Percentiles rank a stretch among this genome's conserved stretches.
phyloP scores from a whole-genome alignment of 2,113 vertebrate genomes.

The Brachyhypopomus occidentalis region DNA sequence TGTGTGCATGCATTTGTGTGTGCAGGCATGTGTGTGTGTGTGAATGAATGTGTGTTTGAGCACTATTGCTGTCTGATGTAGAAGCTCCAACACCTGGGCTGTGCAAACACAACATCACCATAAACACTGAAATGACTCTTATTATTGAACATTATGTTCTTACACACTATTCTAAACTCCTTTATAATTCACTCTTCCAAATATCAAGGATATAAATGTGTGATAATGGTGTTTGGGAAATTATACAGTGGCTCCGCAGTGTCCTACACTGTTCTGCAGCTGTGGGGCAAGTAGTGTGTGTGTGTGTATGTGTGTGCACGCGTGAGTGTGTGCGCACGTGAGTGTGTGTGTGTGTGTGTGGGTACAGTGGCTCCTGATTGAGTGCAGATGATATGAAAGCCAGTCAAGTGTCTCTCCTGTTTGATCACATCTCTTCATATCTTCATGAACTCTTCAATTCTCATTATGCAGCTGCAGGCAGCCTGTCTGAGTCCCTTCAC shows the following conservation, averaged over 20 bases:
- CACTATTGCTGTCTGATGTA: no score
- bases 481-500: not conserved
- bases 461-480: constrained; percentile 18
- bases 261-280: no score
- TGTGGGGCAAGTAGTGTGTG: not conserved
- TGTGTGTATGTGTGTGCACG: constrained; percentile 20
- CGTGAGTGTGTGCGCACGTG: not conserved
- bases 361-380: constrained; percentile 11
- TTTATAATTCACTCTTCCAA: no score
- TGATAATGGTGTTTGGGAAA: not conserved
- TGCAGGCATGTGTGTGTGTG: no score
- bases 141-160: no score
- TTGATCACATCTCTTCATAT: constrained; percentile 42
- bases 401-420: constrained; percentile 22
- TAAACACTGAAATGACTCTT: no score
- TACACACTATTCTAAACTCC: no score
- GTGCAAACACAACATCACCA: no score
- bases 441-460: constrained; percentile 36
- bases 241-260: constrained; percentile 28
- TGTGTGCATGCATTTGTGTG: no score
- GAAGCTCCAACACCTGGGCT: no score
- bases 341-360: not conserved
- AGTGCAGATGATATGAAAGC: not conserved
- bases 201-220: not conserved
- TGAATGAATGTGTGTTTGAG: no score